Evolutionary conservation across 1,140 invertebrate genomes (phyloP).

Genomic region (Neodiprion pinetum): DNA sequence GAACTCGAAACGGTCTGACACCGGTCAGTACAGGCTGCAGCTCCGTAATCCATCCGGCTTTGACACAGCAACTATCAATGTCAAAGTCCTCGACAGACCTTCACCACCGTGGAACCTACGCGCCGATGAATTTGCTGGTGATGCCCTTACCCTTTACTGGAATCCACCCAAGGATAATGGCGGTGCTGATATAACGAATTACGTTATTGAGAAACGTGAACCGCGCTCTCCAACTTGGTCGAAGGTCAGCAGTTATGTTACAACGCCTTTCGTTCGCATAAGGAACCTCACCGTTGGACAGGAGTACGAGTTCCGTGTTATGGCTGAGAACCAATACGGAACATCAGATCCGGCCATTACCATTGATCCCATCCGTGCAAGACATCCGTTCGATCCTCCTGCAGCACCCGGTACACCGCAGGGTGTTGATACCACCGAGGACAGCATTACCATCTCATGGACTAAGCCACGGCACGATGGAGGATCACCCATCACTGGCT

Average conservation of each 20-base stretch:
- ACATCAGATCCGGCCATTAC: conserved; percentile 91
- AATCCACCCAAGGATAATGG: conserved; percentile 95
- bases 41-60: conserved; percentile 94
- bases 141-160: conserved; percentile 95
- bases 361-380: conserved; percentile 87
- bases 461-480: conserved; percentile 92
- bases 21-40: conserved; percentile 91
- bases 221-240: conserved; percentile 82
- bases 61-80: conserved; percentile 92
- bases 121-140: conserved; percentile 94
- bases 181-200: conserved; percentile 94
- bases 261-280: conserved; percentile 86
- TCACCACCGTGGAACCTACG: conserved; percentile 84
- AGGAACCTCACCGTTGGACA: conserved; percentile 89
- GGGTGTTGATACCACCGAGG: conserved; percentile 87
- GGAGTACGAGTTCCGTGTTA: conserved; percentile 96
- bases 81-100: conserved; percentile 92
- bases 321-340: conserved; percentile 97
- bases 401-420: conserved; percentile 87
- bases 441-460: conserved; percentile 95
- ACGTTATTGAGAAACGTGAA: conserved; percentile 95
- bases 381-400: conserved; percentile 96
- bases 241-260: conserved; percentile 91
- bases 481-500: conserved; percentile 89
- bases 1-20: conserved; percentile 89